These are phyloP conservation scores for Tokudaia tokunoshimensis DNA, from an alignment of 2,797 vertebrate species.

Conservation along the genomic window DNA sequence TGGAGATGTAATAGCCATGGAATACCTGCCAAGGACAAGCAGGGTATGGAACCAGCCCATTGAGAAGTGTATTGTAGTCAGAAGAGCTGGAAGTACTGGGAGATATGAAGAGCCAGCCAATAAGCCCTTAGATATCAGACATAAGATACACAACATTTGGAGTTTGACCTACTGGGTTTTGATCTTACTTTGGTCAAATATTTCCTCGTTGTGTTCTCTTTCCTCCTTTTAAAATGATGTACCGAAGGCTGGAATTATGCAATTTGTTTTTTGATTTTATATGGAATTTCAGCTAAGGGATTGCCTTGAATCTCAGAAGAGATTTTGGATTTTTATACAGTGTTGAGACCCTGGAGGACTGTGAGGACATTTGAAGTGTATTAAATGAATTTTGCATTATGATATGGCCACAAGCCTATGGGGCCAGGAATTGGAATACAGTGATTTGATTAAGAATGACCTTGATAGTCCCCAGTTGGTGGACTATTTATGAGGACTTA, in stretches of 20 bases:
- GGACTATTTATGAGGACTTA: not conserved
- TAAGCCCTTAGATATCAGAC: not conserved
- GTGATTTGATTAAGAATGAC: not conserved
- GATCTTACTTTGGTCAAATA: not conserved
- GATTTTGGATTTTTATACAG: not conserved
- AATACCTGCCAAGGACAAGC: not conserved
- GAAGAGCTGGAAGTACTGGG: not conserved
- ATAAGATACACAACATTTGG: not conserved
- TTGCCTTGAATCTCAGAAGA: not conserved
- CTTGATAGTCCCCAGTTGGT: no score
- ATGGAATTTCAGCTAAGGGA: not conserved
- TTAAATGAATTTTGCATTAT: not conserved
- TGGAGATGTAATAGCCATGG: not conserved
- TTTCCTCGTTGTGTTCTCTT: not conserved
- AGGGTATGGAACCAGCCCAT: not conserved
- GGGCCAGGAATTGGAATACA: not conserved
- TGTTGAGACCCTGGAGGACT: not conserved
- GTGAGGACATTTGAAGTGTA: not conserved
- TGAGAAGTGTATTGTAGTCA: not conserved
- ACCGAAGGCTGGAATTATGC: not conserved
- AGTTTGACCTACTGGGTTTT: not conserved
- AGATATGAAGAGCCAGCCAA: not conserved
- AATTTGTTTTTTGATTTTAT: not conserved
- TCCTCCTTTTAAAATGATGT: not conserved
- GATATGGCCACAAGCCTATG: not conserved